These are phyloP conservation scores for Pristis pectinata DNA, from an alignment of 2,797 vertebrate genomes.

Conservation along the genomic window DNA sequence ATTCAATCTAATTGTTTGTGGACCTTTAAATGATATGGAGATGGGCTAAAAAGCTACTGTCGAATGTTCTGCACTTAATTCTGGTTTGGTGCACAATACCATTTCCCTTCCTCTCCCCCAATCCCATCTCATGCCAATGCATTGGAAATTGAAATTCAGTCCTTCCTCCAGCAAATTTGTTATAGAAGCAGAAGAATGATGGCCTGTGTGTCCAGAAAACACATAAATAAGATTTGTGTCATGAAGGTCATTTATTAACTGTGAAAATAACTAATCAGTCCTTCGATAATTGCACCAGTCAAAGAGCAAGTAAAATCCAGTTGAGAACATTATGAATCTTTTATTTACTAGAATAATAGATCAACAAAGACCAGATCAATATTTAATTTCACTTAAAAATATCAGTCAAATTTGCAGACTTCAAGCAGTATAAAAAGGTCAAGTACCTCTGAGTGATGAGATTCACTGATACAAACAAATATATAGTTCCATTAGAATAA, in stretches of 20 bases:
- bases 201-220: not conserved
- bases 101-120: no score
- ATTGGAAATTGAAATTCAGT: not conserved
- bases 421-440: conserved; percentile 11
- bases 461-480: not conserved
- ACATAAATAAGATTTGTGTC: not conserved
- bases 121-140: no score
- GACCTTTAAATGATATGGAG: no score
- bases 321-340: conserved; percentile 15
- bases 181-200: not conserved
- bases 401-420: conserved; percentile 10
- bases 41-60: no score
- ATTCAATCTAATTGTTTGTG: no score
- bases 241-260: not conserved
- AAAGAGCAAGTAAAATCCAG: not conserved
- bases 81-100: no score
- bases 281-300: conserved; percentile 4
- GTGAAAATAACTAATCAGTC: not conserved
- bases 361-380: conserved; percentile 52
- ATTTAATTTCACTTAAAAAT: conserved; percentile 46
- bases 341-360: conserved; percentile 50
- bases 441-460: not conserved
- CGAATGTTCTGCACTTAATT: no score
- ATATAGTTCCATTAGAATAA: not conserved
- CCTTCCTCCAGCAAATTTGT: not conserved